phyloP scores from a whole-genome alignment of 2,113 vertebrate species.

The Ptilonorhynchus violaceus region DNA sequence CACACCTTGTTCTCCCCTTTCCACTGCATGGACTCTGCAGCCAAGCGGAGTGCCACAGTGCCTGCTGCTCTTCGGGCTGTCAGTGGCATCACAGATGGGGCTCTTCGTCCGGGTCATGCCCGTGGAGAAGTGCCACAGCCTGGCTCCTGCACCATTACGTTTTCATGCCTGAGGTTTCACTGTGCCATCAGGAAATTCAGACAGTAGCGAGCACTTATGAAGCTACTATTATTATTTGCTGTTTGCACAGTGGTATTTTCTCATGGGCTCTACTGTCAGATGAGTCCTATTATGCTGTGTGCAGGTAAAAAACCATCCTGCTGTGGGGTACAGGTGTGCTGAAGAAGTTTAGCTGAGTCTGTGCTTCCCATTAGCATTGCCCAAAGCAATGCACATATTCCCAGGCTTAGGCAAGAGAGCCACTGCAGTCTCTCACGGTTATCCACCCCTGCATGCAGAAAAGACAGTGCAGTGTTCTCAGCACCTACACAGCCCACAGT shows the following conservation, averaged over 20 bases:
- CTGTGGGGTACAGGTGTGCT: not conserved
- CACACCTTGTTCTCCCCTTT: not conserved
- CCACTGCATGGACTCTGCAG: not conserved
- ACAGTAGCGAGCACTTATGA: not conserved
- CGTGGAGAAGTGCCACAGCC: not conserved
- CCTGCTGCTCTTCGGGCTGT: not conserved
- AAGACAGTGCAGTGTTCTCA: not conserved
- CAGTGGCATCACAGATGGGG: not conserved
- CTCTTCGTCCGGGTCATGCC: not conserved
- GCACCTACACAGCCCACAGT: not conserved
- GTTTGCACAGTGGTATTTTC: not conserved
- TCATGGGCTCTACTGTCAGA: not conserved
- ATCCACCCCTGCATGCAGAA: not conserved
- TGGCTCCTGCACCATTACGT: not conserved
- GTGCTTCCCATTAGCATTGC: not conserved
- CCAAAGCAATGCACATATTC: not conserved
- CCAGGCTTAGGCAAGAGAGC: not conserved
- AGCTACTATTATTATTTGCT: not conserved
- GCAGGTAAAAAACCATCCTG: not conserved
- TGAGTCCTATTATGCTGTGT: not conserved
- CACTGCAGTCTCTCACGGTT: fast-evolving
- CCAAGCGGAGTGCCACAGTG: not conserved
- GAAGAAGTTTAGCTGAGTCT: not conserved
- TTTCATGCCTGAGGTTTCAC: not conserved
- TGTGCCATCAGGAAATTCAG: not conserved